Percentiles rank a stretch among this genome's conserved stretches.
Evolutionary conservation across 2,888 invertebrate genomes (phyloP).

Genomic region (Drosophila siamana): DNA sequence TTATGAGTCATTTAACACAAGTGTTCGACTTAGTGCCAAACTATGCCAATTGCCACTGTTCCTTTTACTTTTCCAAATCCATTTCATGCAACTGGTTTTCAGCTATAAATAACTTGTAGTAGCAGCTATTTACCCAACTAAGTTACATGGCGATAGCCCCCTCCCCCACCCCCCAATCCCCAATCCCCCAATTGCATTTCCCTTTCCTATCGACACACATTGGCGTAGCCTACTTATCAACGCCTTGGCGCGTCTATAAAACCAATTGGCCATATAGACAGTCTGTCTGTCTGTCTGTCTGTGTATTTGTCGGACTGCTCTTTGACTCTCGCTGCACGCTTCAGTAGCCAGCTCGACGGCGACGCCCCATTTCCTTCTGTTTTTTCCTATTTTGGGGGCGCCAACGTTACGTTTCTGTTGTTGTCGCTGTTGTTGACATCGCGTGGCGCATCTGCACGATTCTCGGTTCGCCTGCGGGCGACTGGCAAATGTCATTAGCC

Average conservation of each 20-base stretch:
- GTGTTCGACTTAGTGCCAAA: neutral
- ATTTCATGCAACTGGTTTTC: neutral
- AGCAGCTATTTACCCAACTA: neutral
- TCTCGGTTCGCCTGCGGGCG: constrained; percentile 41
- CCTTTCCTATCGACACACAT: constrained; percentile 21
- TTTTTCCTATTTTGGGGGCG: constrained; percentile 23
- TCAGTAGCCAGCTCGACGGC: neutral
- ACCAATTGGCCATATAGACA: constrained; percentile 50
- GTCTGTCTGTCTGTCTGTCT: constrained; percentile 10
- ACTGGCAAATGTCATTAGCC: constrained; percentile 77
- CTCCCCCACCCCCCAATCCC: no score
- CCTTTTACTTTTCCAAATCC: neutral
- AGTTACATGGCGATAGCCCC: no score
- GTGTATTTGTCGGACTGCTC: constrained; percentile 13
- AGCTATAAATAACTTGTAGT: neutral
- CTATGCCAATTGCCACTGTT: neutral
- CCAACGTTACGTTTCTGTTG: constrained; percentile 20
- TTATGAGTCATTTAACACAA: neutral
- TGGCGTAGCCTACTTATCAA: constrained; percentile 60
- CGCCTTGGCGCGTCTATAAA: constrained; percentile 35
- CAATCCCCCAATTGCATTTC: neutral
- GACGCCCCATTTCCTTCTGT: constrained; percentile 7
- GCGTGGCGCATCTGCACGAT: constrained; percentile 58
- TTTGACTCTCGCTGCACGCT: constrained; percentile 18
- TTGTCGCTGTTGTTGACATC: constrained; percentile 61